These are phyloP conservation scores for Argyresthia albistria DNA, from an alignment of 2,888 invertebrate species.

Conservation along the genomic window DNA sequence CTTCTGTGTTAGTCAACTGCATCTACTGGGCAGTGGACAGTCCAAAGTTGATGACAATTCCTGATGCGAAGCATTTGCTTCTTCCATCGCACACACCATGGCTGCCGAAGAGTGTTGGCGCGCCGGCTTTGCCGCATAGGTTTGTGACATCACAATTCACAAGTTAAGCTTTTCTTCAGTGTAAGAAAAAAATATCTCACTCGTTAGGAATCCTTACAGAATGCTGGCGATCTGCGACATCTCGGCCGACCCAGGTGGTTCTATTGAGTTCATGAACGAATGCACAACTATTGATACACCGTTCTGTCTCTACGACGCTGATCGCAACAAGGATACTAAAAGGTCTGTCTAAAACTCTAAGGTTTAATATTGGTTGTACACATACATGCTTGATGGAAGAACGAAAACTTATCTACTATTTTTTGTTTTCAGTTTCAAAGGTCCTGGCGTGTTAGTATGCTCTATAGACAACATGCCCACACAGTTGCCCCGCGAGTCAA, in stretches of 20 bases:
- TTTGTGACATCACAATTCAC: slow-evolving; percentile 13
- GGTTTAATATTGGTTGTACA: too few species aligned
- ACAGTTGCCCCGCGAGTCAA: slow-evolving; percentile 96
- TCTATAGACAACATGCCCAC: slow-evolving; percentile 99
- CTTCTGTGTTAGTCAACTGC: slow-evolving; percentile 96
- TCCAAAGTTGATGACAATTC: slow-evolving; percentile 95
- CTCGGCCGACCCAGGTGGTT: slow-evolving; percentile 98
- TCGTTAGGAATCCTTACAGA: slow-evolving; percentile 38
- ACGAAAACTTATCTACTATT: background rate
- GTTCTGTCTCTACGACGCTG: slow-evolving; percentile 99
- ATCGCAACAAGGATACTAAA: slow-evolving; percentile 96
- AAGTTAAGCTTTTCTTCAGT: background rate
- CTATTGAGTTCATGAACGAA: slow-evolving; percentile 99
- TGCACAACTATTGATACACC: slow-evolving; percentile 99
- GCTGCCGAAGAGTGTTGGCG: slow-evolving; percentile 90
- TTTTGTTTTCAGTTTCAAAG: slow-evolving; percentile 81
- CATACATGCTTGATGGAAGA: too few species aligned
- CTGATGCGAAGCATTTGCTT: slow-evolving; percentile 96
- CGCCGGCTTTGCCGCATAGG: slow-evolving; percentile 88
- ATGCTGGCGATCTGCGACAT: slow-evolving; percentile 98
- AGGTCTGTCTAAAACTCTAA: slow-evolving; percentile 64
- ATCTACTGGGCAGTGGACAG: slow-evolving; percentile 99
- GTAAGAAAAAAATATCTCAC: background rate
- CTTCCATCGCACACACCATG: slow-evolving; percentile 93
- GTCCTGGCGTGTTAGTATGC: slow-evolving; percentile 98